phyloP scores from a whole-genome alignment of 35 echinoderm and acorn worm species.

The Hemicentrotus pulcherrimus region DNA sequence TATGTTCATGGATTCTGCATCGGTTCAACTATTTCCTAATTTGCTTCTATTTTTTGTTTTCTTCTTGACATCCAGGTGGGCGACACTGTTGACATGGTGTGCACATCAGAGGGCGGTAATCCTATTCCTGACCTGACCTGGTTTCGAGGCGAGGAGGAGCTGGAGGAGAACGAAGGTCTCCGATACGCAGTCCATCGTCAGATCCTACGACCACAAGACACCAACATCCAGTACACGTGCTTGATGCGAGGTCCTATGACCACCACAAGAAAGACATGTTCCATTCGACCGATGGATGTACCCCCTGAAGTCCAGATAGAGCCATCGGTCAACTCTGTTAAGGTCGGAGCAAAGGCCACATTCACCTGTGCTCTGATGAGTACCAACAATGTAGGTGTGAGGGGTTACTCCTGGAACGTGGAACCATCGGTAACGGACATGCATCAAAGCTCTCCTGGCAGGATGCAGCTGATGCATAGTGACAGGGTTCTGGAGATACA shows the following conservation, averaged over 20 bases:
- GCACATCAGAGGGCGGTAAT: conserved; percentile 32
- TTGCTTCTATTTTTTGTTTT: not conserved
- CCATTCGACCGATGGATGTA: not conserved
- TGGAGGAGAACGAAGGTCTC: conserved; percentile 25
- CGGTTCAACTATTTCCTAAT: not conserved
- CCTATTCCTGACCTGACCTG: conserved; percentile 30
- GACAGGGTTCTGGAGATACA: conserved; percentile 23
- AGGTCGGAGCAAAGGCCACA: not conserved
- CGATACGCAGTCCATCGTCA: conserved; percentile 39
- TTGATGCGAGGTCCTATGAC: conserved; percentile 11
- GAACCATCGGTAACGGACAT: not conserved
- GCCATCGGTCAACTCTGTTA: not conserved
- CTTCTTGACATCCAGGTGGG: not conserved
- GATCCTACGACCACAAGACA: conserved; percentile 38
- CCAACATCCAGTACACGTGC: conserved; percentile 25
- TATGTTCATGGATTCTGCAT: not conserved
- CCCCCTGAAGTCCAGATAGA: conserved; percentile 30
- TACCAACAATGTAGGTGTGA: not conserved
- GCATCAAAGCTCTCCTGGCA: not conserved
- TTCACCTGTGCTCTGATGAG: conserved; percentile 17
- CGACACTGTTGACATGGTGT: conserved; percentile 25
- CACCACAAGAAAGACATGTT: not conserved
- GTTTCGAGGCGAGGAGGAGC: conserved; percentile 42
- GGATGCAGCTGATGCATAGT: conserved; percentile 36
- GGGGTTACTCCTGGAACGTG: conserved; percentile 36